phyloP scores from a whole-genome alignment of 2,888 invertebrate species.

The Tachina grossa region DNA sequence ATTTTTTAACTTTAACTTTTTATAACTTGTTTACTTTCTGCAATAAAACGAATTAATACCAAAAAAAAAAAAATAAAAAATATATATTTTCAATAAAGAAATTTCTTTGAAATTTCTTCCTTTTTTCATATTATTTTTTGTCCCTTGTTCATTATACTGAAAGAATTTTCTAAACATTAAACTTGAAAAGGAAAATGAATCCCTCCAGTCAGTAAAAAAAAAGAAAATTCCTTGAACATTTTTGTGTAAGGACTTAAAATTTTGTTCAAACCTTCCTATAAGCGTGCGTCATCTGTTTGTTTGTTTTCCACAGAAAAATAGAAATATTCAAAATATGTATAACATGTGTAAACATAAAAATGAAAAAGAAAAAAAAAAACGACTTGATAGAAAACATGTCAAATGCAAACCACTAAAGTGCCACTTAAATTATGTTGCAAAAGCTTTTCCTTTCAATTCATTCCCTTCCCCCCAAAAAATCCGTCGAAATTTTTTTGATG shows the following conservation, averaged over 20 bases:
- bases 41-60: too few species aligned
- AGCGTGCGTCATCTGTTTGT: too few species aligned
- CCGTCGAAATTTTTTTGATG: background rate
- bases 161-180: background rate
- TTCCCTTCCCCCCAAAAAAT: background rate
- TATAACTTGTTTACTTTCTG: background rate
- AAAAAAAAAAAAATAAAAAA: too few species aligned
- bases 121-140: background rate
- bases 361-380: background rate
- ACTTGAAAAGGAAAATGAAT: background rate
- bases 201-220: background rate
- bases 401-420: slow-evolving; percentile 64
- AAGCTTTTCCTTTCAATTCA: slow-evolving; percentile 21
- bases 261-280: background rate
- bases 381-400: slow-evolving; percentile 42
- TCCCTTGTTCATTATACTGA: background rate
- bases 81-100: background rate
- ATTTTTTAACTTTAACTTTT: background rate
- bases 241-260: background rate
- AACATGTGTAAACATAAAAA: slow-evolving; percentile 9
- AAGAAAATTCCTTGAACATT: background rate
- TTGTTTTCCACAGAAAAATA: background rate
- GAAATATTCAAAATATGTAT: slow-evolving; percentile 52
- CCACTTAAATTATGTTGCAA: slow-evolving; percentile 59
- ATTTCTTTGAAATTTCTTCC: background rate